A percentile compares a stretch with the other conserved stretches of the same genome.
These are phyloP conservation scores for Hippotragus niger DNA, from an alignment of 2,113 vertebrate species.

Conservation along the genomic window DNA sequence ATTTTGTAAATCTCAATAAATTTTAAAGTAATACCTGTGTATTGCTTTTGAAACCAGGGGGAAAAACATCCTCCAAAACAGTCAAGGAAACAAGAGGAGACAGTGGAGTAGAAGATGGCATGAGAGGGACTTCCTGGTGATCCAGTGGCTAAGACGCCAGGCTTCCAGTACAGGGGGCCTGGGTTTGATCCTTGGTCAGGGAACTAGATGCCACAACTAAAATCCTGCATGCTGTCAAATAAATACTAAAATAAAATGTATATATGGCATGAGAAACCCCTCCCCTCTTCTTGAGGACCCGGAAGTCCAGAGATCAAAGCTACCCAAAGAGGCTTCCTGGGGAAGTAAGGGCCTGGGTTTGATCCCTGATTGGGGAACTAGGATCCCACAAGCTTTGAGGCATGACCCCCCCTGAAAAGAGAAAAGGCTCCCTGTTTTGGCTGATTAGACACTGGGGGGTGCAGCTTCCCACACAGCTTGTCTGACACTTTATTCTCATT, in stretches of 20 bases:
- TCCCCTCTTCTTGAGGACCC: not conserved
- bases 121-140: not conserved
- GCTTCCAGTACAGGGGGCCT: not conserved
- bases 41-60: not conserved
- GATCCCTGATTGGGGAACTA: not conserved
- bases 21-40: not conserved
- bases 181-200: not conserved
- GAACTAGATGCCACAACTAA: not conserved
- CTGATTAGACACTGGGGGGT: not conserved
- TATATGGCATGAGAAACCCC: not conserved
- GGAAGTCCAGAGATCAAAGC: not conserved
- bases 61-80: accelerated
- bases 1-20: not conserved
- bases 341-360: not conserved
- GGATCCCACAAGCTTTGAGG: not conserved
- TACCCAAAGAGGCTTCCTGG: not conserved
- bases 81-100: not conserved
- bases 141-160: not conserved
- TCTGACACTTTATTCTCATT: not conserved
- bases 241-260: not conserved
- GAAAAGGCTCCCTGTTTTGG: not conserved
- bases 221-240: not conserved
- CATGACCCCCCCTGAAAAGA: not conserved
- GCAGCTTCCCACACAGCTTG: not conserved
- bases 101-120: not conserved